Conservation (phyloP, 2,113 vertebrate species). For the Emberiza fucata region DNA sequence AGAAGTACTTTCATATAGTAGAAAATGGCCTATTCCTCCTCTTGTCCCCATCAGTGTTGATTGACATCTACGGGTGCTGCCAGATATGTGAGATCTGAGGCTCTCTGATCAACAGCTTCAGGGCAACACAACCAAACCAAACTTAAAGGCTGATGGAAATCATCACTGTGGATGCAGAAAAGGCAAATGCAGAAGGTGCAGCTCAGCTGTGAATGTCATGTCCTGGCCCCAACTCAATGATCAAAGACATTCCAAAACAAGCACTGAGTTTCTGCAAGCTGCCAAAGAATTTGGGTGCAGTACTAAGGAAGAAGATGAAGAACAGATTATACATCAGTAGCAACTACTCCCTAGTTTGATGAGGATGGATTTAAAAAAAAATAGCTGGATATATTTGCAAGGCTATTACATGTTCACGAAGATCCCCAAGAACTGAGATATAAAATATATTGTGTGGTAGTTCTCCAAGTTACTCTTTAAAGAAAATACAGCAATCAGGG, state of each 20-base stretch:
- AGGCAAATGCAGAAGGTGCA: background rate
- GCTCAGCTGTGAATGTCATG: constrained; percentile 19
- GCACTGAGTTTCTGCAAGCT: constrained; percentile 37
- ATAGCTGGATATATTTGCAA: background rate
- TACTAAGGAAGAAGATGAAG: constrained; percentile 51
- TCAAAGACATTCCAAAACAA: constrained; percentile 53
- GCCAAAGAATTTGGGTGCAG: constrained; percentile 70
- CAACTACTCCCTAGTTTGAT: constrained; percentile 45
- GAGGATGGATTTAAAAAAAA: background rate
- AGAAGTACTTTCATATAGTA: background rate
- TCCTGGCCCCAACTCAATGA: background rate
- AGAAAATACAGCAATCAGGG: background rate
- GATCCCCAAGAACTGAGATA: background rate
- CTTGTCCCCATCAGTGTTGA: background rate
- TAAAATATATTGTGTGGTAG: background rate
- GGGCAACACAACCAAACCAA: background rate
- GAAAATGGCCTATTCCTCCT: background rate
- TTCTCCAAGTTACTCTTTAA: background rate
- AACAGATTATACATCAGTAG: constrained; percentile 53
- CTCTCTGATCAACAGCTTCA: background rate
- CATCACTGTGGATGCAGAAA: background rate
- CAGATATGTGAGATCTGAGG: background rate
- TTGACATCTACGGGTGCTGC: background rate
- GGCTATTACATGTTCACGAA: background rate
- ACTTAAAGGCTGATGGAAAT: background rate